These are phyloP conservation scores for Tursiops truncatus DNA, from an alignment of 2,113 vertebrate species.

Conservation along the genomic window DNA sequence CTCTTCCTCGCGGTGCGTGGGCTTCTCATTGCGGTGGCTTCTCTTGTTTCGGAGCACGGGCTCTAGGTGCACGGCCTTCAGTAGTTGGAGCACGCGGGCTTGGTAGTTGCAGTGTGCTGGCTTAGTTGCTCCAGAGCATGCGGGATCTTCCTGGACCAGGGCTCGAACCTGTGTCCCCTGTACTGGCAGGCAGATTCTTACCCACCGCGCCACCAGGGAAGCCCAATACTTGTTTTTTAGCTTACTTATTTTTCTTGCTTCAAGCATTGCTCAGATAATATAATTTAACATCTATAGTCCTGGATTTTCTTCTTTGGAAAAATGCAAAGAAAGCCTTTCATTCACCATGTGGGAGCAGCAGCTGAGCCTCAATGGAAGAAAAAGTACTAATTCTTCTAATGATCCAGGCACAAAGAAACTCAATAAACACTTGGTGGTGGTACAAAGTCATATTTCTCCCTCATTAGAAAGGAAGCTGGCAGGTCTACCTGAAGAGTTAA, in stretches of 20 bases:
- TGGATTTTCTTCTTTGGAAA: constrained; percentile 20
- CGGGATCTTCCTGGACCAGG: too few relatives aligned
- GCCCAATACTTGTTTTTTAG: too few relatives aligned
- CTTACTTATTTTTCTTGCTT: not conserved
- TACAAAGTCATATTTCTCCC: not conserved
- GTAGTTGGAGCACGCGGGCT: too few relatives aligned
- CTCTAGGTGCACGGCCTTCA: too few relatives aligned
- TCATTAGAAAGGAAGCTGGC: not conserved
- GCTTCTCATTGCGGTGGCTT: too few relatives aligned
- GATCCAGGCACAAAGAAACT: not conserved
- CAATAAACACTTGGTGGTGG: not conserved
- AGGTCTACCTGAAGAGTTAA: not conserved
- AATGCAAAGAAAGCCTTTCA: not conserved
- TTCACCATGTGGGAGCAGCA: not conserved
- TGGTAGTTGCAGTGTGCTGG: too few relatives aligned
- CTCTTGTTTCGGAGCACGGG: too few relatives aligned
- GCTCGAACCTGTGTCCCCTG: too few relatives aligned
- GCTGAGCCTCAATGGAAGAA: not conserved
- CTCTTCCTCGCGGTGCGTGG: too few relatives aligned
- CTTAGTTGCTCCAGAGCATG: too few relatives aligned
- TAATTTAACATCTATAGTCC: not conserved
- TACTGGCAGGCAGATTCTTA: too few relatives aligned
- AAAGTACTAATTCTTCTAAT: not conserved
- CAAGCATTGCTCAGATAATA: not conserved
- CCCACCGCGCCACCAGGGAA: too few relatives aligned